Evolutionary conservation across 2,113 vertebrate species (phyloP).

Genomic region (Xenopus laevis): DNA sequence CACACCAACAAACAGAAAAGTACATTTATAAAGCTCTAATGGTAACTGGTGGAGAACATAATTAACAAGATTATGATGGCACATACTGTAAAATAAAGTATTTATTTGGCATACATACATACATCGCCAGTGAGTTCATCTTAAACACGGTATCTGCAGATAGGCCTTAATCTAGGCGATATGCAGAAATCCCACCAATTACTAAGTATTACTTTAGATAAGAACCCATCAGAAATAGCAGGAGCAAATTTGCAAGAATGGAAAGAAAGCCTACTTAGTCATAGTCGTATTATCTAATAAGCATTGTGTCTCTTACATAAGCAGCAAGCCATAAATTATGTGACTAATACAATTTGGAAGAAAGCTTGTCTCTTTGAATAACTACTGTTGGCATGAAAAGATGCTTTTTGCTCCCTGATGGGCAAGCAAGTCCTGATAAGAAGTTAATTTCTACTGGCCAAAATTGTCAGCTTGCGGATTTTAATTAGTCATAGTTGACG

Average conservation of each 20-base stretch:
- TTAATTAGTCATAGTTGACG: not conserved
- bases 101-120: slow-evolving; percentile 33
- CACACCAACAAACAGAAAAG: not conserved
- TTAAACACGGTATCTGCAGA: slow-evolving; percentile 22
- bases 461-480: slow-evolving; percentile 1
- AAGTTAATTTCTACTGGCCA: slow-evolving; percentile 3
- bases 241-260: not conserved
- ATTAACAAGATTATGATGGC: slow-evolving; percentile 35
- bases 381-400: slow-evolving; percentile 26
- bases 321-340: slow-evolving; percentile 25
- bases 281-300: slow-evolving; percentile 8
- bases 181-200: slow-evolving; percentile 14
- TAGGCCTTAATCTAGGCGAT: slow-evolving; percentile 22
- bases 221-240: not conserved
- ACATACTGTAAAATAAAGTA: slow-evolving; percentile 31
- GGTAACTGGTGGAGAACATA: slow-evolving; percentile 37
- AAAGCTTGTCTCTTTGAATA: slow-evolving; percentile 5
- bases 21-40: not conserved
- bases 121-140: slow-evolving; percentile 30
- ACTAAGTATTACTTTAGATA: slow-evolving; percentile 29
- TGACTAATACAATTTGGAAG: slow-evolving; percentile 6
- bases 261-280: not conserved
- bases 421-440: slow-evolving; percentile 24
- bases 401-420: slow-evolving; percentile 19
- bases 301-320: not conserved